A percentile compares a stretch with the other conserved stretches of the same genome.
Evolutionary conservation across 2,797 vertebrate genomes (phyloP).

Genomic region (Distichodus sexfasciatus): DNA sequence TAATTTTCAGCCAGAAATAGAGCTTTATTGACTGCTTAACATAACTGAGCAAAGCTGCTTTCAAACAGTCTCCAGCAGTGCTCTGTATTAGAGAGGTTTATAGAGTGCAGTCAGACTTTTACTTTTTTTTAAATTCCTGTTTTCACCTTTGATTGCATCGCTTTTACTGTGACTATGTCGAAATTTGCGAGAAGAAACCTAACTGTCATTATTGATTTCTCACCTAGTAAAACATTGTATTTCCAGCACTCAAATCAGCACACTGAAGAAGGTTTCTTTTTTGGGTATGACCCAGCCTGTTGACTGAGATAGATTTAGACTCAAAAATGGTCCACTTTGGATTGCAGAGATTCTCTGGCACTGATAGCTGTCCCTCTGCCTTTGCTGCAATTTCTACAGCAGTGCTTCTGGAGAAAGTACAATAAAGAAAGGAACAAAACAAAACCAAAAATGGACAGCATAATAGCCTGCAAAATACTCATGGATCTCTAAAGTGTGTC

Average conservation of each 20-base stretch:
- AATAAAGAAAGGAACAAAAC: no score
- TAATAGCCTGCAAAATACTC: no score
- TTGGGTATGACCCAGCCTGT: background rate
- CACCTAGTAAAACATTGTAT: background rate
- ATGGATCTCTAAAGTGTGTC: no score
- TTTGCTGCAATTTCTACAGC: background rate
- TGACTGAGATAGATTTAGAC: background rate
- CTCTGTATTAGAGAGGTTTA: background rate
- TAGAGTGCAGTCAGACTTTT: background rate
- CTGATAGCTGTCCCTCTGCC: constrained; percentile 4
- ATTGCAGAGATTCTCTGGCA: background rate
- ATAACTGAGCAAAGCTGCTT: background rate
- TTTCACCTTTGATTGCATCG: background rate
- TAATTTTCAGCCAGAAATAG: background rate
- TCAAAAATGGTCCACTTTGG: background rate
- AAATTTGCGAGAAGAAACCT: background rate
- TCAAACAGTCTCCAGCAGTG: background rate
- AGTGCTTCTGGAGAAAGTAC: background rate
- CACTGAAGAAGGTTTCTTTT: background rate
- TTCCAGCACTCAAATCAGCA: constrained; percentile 1
- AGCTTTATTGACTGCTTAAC: background rate
- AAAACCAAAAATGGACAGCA: no score
- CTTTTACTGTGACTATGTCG: background rate
- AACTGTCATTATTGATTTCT: constrained; percentile 8
- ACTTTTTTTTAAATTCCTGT: background rate